Evolutionary conservation across 2,797 vertebrate genomes (phyloP).

Genomic region (Lacerta agilis): DNA sequence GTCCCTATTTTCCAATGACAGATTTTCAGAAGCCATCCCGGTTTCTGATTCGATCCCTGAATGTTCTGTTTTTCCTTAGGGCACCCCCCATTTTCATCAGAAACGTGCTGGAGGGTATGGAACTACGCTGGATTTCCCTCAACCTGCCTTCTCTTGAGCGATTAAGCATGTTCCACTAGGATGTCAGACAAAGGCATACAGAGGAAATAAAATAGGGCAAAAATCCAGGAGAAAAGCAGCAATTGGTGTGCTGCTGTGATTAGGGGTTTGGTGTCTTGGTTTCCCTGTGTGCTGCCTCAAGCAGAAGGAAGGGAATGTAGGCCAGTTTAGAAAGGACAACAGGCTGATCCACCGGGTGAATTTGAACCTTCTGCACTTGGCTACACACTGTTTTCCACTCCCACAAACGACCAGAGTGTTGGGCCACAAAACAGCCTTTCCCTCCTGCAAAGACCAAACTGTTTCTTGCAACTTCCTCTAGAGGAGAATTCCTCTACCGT

Average conservation of each 20-base stretch:
- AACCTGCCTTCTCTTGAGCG: neutral
- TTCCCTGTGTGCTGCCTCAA: constrained; percentile 10
- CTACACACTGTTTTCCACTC: neutral
- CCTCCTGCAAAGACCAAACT: too few species aligned
- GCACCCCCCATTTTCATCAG: neutral
- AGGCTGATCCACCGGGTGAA: neutral
- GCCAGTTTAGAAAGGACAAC: neutral
- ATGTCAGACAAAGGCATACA: neutral
- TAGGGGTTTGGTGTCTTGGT: neutral
- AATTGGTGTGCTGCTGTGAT: neutral
- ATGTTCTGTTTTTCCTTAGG: too few species aligned
- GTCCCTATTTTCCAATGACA: neutral
- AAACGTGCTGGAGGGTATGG: neutral
- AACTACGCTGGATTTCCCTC: neutral
- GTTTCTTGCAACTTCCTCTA: too few species aligned
- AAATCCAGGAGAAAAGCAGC: neutral
- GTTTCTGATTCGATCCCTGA: too few species aligned
- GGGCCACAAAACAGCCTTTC: too few species aligned
- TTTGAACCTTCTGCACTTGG: neutral
- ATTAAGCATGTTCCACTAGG: neutral
- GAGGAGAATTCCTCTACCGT: neutral
- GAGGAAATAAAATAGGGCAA: neutral
- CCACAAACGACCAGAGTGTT: too few species aligned
- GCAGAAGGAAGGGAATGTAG: constrained; percentile 2
- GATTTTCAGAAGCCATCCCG: too few species aligned